phyloP scores from a whole-genome alignment of 2,888 invertebrate species.

The Dicyrtomina minuta region DNA sequence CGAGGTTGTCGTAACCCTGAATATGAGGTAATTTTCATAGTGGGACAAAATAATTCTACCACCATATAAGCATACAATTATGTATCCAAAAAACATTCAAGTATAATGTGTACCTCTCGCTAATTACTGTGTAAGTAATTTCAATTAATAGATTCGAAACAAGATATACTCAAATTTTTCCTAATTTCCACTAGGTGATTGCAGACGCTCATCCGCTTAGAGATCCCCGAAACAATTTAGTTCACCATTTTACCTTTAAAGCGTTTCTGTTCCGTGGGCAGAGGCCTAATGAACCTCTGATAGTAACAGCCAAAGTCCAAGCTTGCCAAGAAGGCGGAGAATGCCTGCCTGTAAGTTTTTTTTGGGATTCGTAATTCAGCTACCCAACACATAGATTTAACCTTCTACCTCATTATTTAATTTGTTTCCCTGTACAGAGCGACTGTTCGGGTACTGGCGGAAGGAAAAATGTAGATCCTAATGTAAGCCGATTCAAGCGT shows the following conservation, averaged over 20 bases:
- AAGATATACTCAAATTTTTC: neutral
- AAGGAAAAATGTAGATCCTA: slow-evolving; percentile 17
- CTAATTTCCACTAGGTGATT: slow-evolving; percentile 42
- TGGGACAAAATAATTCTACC: neutral
- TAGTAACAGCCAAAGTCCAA: slow-evolving; percentile 51
- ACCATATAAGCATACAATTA: neutral
- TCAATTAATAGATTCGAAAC: neutral
- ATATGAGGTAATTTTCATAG: slow-evolving; percentile 43
- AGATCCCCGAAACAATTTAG: slow-evolving; percentile 51
- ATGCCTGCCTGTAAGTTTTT: slow-evolving; percentile 39
- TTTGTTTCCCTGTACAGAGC: too few relatives aligned
- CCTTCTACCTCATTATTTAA: neutral
- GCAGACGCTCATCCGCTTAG: slow-evolving; percentile 48
- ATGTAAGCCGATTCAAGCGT: slow-evolving; percentile 38
- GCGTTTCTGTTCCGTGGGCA: slow-evolving; percentile 53
- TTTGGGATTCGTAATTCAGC: too few relatives aligned
- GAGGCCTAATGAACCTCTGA: slow-evolving; percentile 51
- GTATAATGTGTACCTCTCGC: neutral
- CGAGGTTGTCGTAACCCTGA: slow-evolving; percentile 50
- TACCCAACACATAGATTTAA: too few relatives aligned
- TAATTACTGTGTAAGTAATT: neutral
- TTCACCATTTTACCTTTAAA: slow-evolving; percentile 52
- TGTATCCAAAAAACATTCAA: neutral
- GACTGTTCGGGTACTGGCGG: neutral
- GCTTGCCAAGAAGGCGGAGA: slow-evolving; percentile 51